These are phyloP conservation scores for Ranitomeya variabilis DNA, from an alignment of 2,113 vertebrate genomes.

Conservation along the genomic window DNA sequence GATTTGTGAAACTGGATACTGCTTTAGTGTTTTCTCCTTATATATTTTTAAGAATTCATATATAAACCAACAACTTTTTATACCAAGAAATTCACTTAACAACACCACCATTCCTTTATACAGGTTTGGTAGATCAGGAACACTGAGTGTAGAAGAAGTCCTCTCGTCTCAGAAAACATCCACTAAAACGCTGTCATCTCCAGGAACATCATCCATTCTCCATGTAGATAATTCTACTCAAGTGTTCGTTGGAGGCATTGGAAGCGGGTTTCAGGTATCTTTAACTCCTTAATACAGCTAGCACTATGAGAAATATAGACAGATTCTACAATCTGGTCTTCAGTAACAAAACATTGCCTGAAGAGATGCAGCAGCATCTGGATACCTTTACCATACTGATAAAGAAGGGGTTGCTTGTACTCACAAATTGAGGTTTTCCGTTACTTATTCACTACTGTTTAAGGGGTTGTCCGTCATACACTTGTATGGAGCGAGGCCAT, in stretches of 20 bases:
- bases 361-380: not conserved
- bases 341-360: not conserved
- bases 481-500: no score
- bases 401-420: not conserved
- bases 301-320: not conserved
- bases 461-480: no score
- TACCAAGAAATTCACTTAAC: not conserved
- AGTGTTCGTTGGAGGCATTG: constrained; percentile 86
- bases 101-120: not conserved
- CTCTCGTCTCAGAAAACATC: constrained; percentile 68
- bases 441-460: no score
- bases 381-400: not conserved
- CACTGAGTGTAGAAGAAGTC: constrained; percentile 82
- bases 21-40: not conserved
- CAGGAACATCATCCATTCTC: constrained; percentile 76
- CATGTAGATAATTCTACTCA: constrained; percentile 81
- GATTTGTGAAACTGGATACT: not conserved
- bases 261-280: constrained; percentile 80
- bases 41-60: not conserved
- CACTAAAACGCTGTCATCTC: constrained; percentile 74
- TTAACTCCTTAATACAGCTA: not conserved
- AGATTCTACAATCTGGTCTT: not conserved
- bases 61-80: no score
- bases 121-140: constrained; percentile 84
- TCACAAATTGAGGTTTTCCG: not conserved